Base-by-base conservation (phyloP, 2,797 vertebrate species). In the Astyanax mexicanus region DNA sequence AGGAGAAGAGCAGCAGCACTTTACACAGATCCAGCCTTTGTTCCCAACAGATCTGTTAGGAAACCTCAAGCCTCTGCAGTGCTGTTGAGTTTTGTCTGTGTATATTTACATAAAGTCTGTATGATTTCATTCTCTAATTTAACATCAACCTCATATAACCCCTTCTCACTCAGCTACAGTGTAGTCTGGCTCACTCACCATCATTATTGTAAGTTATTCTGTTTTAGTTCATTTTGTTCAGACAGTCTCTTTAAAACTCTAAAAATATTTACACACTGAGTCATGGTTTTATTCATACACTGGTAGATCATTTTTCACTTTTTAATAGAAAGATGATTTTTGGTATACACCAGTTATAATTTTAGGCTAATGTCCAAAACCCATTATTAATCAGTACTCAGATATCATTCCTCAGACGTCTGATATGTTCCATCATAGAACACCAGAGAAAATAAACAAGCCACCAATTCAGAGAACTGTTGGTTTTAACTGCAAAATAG, bases 21-120 rank as follows among this genome's bases (percentile, higher is more conserved):
- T 35, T 47, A 49, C 52, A 61, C 21, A 65, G 61, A 66, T 57
- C 21, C 70, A 74, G 19, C 55, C 72, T 81, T 80, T 86, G 75
- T 90, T 87, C 82, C 75, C 89, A 86, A 87, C 65, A 27, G 61
- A 4, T 29, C 9, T 52, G 35, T 69, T 64, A 55, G 68, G 55
- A 65, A 69, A 75, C 64, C 64, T 11, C 7, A 47, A 4, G 65
- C 64, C 67, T 82, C 38, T 57, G 75, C 40, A 82, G 79, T 82
- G 78, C 70, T 32, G 68, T 12, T 51, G 57, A 69, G 42, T 8
- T 23, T 54, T 21, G 79, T 77, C 84, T 85, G 80, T 45, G 25
- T 80, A 82, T 55, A 11, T 54, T 79, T 21, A 69, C 70, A 74
- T 35, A 54, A 13, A 47, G 49, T 74, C 13, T 15, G 49, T 62